Conservation (phyloP, 2,113 vertebrate species). For the Dasyurus viverrinus region DNA sequence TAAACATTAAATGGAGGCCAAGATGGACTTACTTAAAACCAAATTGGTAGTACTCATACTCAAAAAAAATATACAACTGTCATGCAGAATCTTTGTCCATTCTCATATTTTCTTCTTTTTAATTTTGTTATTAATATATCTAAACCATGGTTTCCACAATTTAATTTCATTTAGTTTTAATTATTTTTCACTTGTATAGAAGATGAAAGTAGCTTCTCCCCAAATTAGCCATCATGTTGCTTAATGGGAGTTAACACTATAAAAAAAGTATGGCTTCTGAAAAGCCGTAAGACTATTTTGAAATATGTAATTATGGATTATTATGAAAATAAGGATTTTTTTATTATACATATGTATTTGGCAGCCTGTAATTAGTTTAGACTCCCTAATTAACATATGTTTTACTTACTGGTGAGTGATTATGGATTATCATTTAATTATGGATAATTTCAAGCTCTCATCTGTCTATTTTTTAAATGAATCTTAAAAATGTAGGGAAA, state of each 20-base stretch:
- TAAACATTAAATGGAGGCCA: background rate
- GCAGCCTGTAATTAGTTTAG: slow-evolving; percentile 75
- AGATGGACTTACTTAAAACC: background rate
- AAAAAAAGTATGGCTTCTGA: slow-evolving; percentile 33
- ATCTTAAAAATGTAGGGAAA: slow-evolving; percentile 62
- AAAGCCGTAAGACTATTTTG: slow-evolving; percentile 72
- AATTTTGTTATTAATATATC: slow-evolving; percentile 34
- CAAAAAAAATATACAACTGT: background rate
- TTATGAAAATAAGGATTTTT: slow-evolving; percentile 75
- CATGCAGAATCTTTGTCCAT: background rate
- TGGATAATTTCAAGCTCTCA: slow-evolving; percentile 67
- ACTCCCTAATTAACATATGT: slow-evolving; percentile 76
- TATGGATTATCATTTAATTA: slow-evolving; percentile 78
- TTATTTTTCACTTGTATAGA: slow-evolving; percentile 59
- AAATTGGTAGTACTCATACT: slow-evolving; percentile 1
- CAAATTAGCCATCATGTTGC: slow-evolving; percentile 57
- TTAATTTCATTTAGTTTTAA: slow-evolving; percentile 60
- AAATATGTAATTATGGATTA: slow-evolving; percentile 73
- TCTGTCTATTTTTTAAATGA: slow-evolving; percentile 50
- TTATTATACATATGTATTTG: slow-evolving; percentile 71
- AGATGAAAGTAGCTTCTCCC: slow-evolving; percentile 51
- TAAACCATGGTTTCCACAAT: slow-evolving; percentile 51
- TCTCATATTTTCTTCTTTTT: background rate
- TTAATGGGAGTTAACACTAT: slow-evolving; percentile 40
- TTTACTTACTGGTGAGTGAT: slow-evolving; percentile 76